Evolutionary conservation across 1,140 invertebrate species (phyloP).

Genomic region (Chironomus tepperi): DNA sequence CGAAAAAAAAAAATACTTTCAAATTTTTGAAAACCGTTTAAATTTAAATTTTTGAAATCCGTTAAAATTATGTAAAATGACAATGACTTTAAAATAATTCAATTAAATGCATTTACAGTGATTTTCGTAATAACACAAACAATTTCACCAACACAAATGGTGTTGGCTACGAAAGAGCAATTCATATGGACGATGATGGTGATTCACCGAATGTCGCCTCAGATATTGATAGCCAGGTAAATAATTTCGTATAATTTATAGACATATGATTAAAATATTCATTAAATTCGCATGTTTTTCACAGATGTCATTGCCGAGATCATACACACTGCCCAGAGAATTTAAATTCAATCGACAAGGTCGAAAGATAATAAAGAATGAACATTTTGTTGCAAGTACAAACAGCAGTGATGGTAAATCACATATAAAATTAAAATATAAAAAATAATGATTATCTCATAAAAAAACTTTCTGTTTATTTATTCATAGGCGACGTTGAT

Average conservation of each 20-base stretch:
- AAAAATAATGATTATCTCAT: too few species aligned
- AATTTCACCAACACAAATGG: background rate
- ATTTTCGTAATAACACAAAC: background rate
- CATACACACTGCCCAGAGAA: slow-evolving; percentile 73
- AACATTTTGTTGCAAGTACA: slow-evolving; percentile 64
- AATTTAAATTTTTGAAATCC: background rate
- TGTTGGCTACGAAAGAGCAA: slow-evolving; percentile 7
- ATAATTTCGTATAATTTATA: background rate
- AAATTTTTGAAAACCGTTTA: background rate
- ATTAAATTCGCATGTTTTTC: slow-evolving; percentile 25
- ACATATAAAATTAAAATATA: slow-evolving; percentile 26
- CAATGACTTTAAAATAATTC: too few species aligned
- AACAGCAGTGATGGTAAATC: slow-evolving; percentile 72
- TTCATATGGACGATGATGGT: slow-evolving; percentile 3
- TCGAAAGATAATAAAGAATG: slow-evolving; percentile 41
- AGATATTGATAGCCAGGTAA: slow-evolving; percentile 60
- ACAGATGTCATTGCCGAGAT: slow-evolving; percentile 67
- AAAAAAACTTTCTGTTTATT: slow-evolving; percentile 23
- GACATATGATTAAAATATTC: background rate
- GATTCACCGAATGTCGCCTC: slow-evolving; percentile 35
- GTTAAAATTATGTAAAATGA: too few species aligned
- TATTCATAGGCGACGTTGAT: slow-evolving; percentile 50
- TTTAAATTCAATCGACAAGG: slow-evolving; percentile 66
- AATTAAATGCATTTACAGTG: background rate
- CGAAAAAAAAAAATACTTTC: too few species aligned